A percentile compares a stretch with the other conserved stretches of the same genome.
These are phyloP conservation scores for Eurytoma adleriae DNA, from an alignment of 2,888 invertebrate species.

Conservation along the genomic window DNA sequence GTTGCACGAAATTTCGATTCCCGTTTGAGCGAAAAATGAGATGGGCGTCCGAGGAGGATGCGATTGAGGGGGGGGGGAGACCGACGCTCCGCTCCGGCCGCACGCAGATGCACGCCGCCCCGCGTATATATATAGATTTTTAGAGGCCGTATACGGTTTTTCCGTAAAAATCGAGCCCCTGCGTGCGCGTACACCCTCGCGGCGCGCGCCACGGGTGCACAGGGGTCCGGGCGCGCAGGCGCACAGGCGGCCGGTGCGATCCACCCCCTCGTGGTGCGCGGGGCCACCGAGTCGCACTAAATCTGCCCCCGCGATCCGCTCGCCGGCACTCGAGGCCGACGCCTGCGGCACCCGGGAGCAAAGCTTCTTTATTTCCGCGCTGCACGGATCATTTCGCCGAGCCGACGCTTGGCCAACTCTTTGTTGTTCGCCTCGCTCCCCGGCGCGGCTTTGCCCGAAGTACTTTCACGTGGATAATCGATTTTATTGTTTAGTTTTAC, in stretches of 20 bases:
- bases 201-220: too few species aligned
- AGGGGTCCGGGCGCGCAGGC: too few species aligned
- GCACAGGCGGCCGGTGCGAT: too few species aligned
- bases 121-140: constrained; percentile 35
- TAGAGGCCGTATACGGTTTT: constrained; percentile 23
- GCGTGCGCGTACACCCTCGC: not conserved
- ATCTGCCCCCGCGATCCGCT: too few species aligned
- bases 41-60: constrained; percentile 13
- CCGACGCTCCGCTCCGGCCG: too few species aligned
- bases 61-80: not conserved
- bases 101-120: too few species aligned
- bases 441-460: too few species aligned
- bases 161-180: constrained; percentile 46
- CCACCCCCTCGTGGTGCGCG: not conserved
- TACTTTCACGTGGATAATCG: too few species aligned
- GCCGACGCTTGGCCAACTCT: too few species aligned
- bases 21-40: constrained; percentile 55
- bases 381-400: constrained; percentile 1
- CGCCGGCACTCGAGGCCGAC: too few species aligned
- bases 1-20: constrained; percentile 49
- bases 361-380: constrained; percentile 26
- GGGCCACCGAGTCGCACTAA: not conserved
- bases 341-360: not conserved
- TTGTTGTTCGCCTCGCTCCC: too few species aligned
- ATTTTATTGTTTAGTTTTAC: too few species aligned